Percentiles rank a stretch among this genome's conserved stretches.
phyloP scores from a whole-genome alignment of 2,797 vertebrate species.

The Delichon dasypus region DNA sequence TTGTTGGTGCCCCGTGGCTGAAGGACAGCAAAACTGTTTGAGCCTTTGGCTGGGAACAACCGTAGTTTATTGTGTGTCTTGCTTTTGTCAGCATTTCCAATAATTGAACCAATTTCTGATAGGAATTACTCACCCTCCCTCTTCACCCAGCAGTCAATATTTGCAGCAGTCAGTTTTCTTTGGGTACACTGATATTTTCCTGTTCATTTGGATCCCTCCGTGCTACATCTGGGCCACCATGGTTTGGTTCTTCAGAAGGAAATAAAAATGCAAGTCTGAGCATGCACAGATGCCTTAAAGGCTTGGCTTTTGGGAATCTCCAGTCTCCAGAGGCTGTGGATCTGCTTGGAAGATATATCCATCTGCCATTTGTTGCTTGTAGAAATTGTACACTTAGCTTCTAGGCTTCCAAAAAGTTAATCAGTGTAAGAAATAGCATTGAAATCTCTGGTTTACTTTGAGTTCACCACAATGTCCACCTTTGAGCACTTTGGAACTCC shows the following conservation, averaged over 20 bases:
- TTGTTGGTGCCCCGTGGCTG: not conserved
- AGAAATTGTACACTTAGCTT: not conserved
- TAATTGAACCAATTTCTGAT: not conserved
- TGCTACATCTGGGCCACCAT: not conserved
- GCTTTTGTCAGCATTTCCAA: constrained; percentile 23
- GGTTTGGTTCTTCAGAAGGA: not conserved
- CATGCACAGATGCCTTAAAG: not conserved
- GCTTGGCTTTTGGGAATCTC: not conserved
- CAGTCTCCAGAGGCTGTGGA: not conserved
- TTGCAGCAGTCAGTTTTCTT: not conserved
- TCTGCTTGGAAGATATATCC: not conserved
- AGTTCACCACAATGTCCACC: not conserved
- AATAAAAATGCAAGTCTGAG: not conserved
- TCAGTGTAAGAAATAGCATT: not conserved
- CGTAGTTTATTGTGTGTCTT: not conserved
- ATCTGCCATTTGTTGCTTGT: not conserved
- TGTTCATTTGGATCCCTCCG: not conserved
- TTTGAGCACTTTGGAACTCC: not conserved
- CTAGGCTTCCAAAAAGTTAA: not conserved
- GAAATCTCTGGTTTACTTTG: not conserved
- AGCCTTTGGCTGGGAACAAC: not conserved
- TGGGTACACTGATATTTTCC: not conserved
- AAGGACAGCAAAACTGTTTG: constrained; percentile 10
- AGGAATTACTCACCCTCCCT: not conserved
- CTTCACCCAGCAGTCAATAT: not conserved